Conservation (phyloP, 1,140 invertebrate species). For the Drosophila guanche region DNA sequence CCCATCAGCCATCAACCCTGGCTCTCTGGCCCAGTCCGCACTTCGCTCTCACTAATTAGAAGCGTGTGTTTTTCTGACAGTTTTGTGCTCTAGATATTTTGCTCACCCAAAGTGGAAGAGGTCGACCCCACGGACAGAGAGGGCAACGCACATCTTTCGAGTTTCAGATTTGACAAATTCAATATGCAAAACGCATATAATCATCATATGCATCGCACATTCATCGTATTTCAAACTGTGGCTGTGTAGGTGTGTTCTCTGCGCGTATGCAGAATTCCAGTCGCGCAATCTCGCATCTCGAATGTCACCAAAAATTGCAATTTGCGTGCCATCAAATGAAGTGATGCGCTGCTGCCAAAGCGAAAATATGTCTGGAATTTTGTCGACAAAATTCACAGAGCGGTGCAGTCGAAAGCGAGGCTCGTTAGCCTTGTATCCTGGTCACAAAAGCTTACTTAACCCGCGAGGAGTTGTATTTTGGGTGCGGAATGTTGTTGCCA, state of each 20-base stretch:
- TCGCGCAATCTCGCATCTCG: constrained; percentile 9
- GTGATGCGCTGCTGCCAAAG: constrained; percentile 4
- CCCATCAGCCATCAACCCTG: background rate
- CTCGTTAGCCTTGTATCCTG: constrained; percentile 34
- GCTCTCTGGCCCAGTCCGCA: background rate
- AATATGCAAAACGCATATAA: constrained; percentile 20
- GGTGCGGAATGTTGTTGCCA: background rate
- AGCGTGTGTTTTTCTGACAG: constrained; percentile 37
- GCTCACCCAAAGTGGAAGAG: too few species aligned
- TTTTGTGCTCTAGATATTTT: constrained; percentile 14
- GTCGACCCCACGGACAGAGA: too few species aligned
- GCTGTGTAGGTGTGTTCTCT: too few species aligned
- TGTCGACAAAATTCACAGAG: constrained; percentile 23
- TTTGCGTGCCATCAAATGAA: constrained; percentile 25
- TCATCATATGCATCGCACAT: too few species aligned
- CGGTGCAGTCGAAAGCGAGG: constrained; percentile 7
- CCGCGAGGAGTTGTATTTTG: too few species aligned
- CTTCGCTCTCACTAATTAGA: constrained; percentile 39
- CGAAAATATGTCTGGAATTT: constrained; percentile 18
- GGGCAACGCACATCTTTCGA: too few species aligned
- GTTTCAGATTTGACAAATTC: constrained; percentile 15
- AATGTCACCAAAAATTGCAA: constrained; percentile 31
- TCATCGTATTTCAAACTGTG: too few species aligned
- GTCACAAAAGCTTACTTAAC: background rate
- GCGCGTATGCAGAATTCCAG: background rate